Evolutionary conservation across 2,888 invertebrate genomes (phyloP).

Genomic region (Nudaria mundana): DNA sequence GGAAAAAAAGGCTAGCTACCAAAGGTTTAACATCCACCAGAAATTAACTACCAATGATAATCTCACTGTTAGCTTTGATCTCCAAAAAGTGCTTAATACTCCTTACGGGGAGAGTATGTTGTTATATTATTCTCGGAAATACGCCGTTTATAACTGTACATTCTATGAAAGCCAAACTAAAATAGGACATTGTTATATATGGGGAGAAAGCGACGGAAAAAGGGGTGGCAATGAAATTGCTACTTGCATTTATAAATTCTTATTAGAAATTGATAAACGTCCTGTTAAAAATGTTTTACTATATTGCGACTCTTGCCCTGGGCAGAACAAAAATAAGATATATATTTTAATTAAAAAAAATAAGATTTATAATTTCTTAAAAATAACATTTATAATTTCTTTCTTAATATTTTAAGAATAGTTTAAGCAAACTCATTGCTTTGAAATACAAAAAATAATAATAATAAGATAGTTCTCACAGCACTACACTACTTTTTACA

Average conservation of each 20-base stretch:
- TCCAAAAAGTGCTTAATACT: too few species aligned
- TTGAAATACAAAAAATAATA: neutral
- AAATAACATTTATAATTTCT: too few species aligned
- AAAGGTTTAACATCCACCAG: conserved; percentile 1
- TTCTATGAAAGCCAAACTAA: neutral
- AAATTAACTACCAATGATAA: neutral
- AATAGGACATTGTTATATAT: neutral
- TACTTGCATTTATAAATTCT: conserved; percentile 19
- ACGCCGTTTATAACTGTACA: neutral
- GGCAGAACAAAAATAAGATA: neutral
- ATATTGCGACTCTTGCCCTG: neutral
- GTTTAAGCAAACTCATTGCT: too few species aligned
- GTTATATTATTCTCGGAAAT: neutral
- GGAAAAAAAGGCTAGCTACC: neutral
- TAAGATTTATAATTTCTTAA: too few species aligned
- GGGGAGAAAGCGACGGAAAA: conserved; percentile 30
- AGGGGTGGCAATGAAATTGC: conserved; percentile 28
- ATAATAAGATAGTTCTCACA: neutral
- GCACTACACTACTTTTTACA: neutral
- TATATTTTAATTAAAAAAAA: too few species aligned
- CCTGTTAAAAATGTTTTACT: neutral
- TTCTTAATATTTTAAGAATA: too few species aligned
- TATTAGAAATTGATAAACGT: neutral
- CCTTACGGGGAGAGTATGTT: too few species aligned
- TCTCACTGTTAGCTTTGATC: too few species aligned